Evolutionary conservation across 2,797 vertebrate species (phyloP), one percentile per base, ranked within the genome.

Genomic region (Onychomys torridus): DNA sequence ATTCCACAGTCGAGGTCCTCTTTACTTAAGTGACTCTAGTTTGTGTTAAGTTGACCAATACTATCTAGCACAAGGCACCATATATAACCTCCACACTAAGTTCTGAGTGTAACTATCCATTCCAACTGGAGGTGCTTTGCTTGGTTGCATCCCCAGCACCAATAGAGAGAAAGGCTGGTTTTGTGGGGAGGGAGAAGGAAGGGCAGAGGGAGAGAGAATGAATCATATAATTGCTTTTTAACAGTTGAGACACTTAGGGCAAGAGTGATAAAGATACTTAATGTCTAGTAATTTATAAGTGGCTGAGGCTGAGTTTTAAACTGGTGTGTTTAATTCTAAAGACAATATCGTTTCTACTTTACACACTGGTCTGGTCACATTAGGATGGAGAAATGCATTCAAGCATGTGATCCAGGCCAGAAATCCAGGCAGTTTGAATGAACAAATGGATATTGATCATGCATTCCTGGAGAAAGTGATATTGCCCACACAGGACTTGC

Each of bases 61-160:
- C 43, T n/a, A 34, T 27, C 21, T 14, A 52, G 46, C 32, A 52
- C 10, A 52, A 37, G 65, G 4, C 1, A 75, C 1, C 19, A 40
- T 57, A 4, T 10, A 6, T 73, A 57, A 57, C 37, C 7, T 13
- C 7, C 67, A 32, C 0, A n/a, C 6, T 29, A 90, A 85, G 23
- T 89, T 92, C 79, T 52, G 32, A 65, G 37, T 59, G 19, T 85
- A n/a, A 65, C 32, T 67, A 92, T 90, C 65, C 49, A 89, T 77
- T 63, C 43, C 59, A 65, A 5, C 5, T 78, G 40, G 40, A 63
- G 6, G 40, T 46, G 12, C n/a, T n/a, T 27, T 63, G 29, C 7
- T 46, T 77, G 21, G 32, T 77, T 77, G 32, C 32, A 77, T n/a
- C 21, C 8, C 11, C 13, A 89, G 55, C 0, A 89, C 37, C 34